Base-by-base conservation (phyloP, 2,797 vertebrate genomes). In the Rhinoraja longicauda region DNA sequence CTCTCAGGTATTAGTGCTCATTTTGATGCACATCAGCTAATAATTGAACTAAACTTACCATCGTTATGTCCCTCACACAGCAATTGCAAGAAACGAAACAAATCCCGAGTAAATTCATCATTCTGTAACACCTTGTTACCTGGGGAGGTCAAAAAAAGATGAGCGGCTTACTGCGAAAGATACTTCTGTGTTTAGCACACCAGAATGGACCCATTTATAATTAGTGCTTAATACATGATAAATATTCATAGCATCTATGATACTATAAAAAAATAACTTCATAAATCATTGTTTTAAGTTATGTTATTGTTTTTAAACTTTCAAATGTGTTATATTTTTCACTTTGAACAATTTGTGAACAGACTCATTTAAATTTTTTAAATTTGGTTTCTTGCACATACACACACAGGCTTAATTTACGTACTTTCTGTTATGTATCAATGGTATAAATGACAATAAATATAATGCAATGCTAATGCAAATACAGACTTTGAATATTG, bases 41-140 rank as follows among this genome's bases (percentile, higher is more conserved):
- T 72, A 24, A 19, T 36, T 8, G 36, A 53, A 91, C 32, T 70
- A 7, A 70, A 95, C 97, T 95, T 96, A 99, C 99, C 99, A 70
- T 98, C 98, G 95, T 99, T 99, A 96, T 99, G 99, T 79, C 99
- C 99, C 96, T 99, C 99, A 96, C 99, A 99, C 81, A 99, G 97
- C 93, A 99, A 97, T 94, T 99, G 99, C 93, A 99, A 97, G 95
- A 99, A 99, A 96, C 99, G 97, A 96, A 99, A 99, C 59, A 99
- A 98, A 95, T 99, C 99, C 94, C 97, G 97, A 88, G 99, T 99
- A 95, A 99, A 99, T 96, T 99, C 99, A 93, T 99, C 98, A 93
- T 99, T 98, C 96, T 99, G 99, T 94, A 99, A 97, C 57, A 99
- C 99, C 95, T 99, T 99, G 95, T 99, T 99, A 97, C 98, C 99